Percentiles rank a stretch among this genome's conserved stretches.
Conservation (phyloP, 2,888 invertebrate genomes). For the Vesta saturnalis region DNA sequence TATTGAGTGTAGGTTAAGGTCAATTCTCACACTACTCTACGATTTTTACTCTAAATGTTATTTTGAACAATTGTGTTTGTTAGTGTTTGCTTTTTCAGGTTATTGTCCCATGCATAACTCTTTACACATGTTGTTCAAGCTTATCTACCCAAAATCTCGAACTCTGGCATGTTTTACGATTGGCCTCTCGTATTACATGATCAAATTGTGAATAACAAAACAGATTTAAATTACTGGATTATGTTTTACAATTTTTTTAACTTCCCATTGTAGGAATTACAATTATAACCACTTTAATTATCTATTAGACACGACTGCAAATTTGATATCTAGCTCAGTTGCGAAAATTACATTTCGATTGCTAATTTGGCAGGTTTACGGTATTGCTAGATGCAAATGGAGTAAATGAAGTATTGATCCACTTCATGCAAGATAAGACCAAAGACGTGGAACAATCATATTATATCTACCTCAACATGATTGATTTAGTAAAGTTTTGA, state of each 20-base stretch:
- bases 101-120: neutral
- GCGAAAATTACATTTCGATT: neutral
- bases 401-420: constrained; percentile 8
- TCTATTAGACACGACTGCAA: neutral
- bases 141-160: neutral
- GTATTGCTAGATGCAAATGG: neutral
- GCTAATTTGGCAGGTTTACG: neutral
- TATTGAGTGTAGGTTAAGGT: constrained; percentile 4
- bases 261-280: neutral
- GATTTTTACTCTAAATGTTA: neutral
- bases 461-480: too few relatives aligned
- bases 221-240: neutral
- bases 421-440: neutral
- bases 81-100: constrained; percentile 4
- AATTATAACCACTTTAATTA: neutral
- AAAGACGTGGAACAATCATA: too few relatives aligned
- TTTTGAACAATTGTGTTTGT: neutral
- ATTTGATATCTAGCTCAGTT: neutral
- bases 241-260: neutral
- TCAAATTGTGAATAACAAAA: neutral
- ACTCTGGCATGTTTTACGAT: neutral
- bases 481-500: too few relatives aligned
- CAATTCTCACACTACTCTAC: constrained; percentile 10
- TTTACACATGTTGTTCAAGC: neutral
- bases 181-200: neutral